Percentiles rank a stretch among this genome's conserved stretches.
phyloP scores from a whole-genome alignment of 2,888 invertebrate species.

The Notocelia uddmanniana region DNA sequence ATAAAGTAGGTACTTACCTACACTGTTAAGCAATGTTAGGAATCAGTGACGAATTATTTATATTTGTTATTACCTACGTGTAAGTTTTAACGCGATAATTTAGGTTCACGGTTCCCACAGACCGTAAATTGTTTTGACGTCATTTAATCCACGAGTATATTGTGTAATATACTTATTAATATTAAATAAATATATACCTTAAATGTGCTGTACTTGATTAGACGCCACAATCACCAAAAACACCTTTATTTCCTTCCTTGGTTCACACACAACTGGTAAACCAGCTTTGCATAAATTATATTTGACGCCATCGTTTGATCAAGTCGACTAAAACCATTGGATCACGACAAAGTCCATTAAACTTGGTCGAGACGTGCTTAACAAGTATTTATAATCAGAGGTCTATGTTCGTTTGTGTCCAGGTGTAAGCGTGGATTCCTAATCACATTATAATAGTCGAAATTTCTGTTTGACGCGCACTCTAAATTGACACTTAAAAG shows the following conservation, averaged over 20 bases:
- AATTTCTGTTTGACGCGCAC: background rate
- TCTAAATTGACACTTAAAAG: background rate
- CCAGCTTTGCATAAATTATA: background rate
- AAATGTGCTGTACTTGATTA: background rate
- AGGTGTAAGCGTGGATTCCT: background rate
- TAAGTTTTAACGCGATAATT: no score
- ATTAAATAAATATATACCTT: no score
- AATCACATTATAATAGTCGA: conserved; percentile 20
- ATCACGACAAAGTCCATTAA: background rate
- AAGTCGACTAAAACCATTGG: background rate
- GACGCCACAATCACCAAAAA: conserved; percentile 5
- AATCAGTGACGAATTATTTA: no score
- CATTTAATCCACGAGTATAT: no score
- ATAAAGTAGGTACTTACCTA: no score
- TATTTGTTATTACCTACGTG: no score
- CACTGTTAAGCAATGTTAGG: no score
- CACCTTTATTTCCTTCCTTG: conserved; percentile 9
- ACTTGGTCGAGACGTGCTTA: background rate
- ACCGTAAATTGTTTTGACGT: no score
- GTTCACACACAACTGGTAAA: conserved; percentile 20
- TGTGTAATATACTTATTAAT: no score
- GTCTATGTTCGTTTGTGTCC: background rate
- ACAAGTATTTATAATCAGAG: background rate
- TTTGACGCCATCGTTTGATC: background rate
- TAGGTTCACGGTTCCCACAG: no score